phyloP scores from a whole-genome alignment of 2,888 invertebrate genomes.

The Chloroclystis v-ata region DNA sequence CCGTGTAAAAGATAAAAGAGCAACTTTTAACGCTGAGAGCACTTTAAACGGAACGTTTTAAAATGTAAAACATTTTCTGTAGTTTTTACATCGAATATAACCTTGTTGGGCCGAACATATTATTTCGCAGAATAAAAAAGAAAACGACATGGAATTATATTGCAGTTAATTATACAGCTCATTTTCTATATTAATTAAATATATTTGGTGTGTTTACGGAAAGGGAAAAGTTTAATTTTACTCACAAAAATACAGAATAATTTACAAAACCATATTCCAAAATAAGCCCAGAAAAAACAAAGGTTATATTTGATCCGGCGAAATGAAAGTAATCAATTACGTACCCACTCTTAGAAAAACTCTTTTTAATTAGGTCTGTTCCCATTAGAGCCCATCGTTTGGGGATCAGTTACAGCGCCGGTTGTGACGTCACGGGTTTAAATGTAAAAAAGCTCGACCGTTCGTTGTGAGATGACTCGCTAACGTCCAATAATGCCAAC shows the following conservation, averaged over 20 bases:
- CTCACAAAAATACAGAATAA: too few species aligned
- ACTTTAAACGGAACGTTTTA: too few species aligned
- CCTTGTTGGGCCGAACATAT: too few species aligned
- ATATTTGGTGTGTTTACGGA: too few species aligned
- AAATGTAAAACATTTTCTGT: too few species aligned
- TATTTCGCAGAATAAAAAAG: too few species aligned
- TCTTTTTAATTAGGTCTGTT: constrained; percentile 25
- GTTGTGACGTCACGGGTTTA: constrained; percentile 5
- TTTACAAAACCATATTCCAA: neutral
- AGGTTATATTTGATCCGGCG: constrained; percentile 1
- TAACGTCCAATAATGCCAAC: constrained; percentile 38
- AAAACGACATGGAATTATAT: too few species aligned
- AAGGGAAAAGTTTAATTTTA: neutral
- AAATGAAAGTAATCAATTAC: constrained; percentile 18
- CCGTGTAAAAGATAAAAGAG: neutral
- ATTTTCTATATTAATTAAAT: too few species aligned
- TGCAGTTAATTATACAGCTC: too few species aligned
- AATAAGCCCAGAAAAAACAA: neutral
- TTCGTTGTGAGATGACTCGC: constrained; percentile 4
- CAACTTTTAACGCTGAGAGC: too few species aligned
- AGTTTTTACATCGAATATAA: too few species aligned
- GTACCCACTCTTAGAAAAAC: constrained; percentile 6
- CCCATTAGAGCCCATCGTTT: constrained; percentile 11
- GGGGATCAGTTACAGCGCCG: constrained; percentile 17
- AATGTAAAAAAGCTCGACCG: neutral